Evolutionary conservation across 2,888 invertebrate genomes (phyloP), one percentile per base, ranked within the genome.

Genomic region (Gasteruption jaculator): DNA sequence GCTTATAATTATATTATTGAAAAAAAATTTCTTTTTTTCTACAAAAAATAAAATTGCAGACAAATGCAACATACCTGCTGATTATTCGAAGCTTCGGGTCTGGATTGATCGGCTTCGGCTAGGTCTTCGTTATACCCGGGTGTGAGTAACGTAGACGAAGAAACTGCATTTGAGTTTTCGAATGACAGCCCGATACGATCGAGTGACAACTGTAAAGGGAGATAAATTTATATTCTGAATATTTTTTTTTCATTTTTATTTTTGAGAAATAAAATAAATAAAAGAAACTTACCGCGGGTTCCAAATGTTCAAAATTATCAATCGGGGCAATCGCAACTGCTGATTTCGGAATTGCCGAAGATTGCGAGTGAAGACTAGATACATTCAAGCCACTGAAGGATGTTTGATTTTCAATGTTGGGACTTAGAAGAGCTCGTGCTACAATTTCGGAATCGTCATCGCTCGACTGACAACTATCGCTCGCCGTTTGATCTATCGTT

Each of bases 71-170:
- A 27, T 54, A 64, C 65, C 49, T 63, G 64, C 50, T 60, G 58
- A 49, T 55, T 60, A 38, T 48, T 50, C 2, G 62, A 58, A 30
- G 60, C 60, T 38, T 68, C 68, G 7, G 73, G 76, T 53, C 83
- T 77, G 38, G 83, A 83, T 68, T 87, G 87, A 72, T 88, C 88
- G 7, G 87, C 87, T 69, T 88, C 88, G 0, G 87, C 86, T 50
- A 88, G 71, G 60, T 88, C 88, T 18, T 82, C 86, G 62, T 88
- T 82, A 47, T 79, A 63, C 24, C 60, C 63, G 10, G 63, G 53
- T 38, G 63, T 60, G 4, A 53, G 18, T 5, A 52, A 46, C 33
- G 58, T 49, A 32, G 41, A 38, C 3, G 53, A 47, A n/a, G 53
- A 47, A 7, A 49, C 19, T 11, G 45, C 36, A 32, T 22, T 36